Base-by-base conservation (phyloP, 2,797 vertebrate species). In the Cirrhinus mrigala region DNA sequence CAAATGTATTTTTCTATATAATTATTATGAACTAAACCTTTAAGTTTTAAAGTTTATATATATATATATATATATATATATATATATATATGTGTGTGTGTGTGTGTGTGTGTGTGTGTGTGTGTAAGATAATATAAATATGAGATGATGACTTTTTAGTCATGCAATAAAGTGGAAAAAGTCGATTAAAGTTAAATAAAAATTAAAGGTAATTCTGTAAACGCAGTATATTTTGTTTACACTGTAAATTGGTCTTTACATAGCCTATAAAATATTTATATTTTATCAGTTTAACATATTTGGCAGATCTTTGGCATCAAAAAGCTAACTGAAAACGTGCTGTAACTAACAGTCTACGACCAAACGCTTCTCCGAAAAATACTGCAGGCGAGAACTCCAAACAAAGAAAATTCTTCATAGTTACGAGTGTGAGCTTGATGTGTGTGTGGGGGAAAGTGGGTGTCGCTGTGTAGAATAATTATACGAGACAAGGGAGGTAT, bases 391-490 rank as follows among this genome's bases (percentile, higher is more conserved):
- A 56, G 68, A 16, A 84, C 71, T 46, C 50, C 82, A 89, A 90
- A 24, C 90, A 68, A 80, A 82, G 22, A 11, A 88, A 87, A 86
- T 85, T 64, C 22, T 71, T 73, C 66, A 66, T 66, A 80, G 77
- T 87, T 87, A 70, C 74, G 76, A 40, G 74, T 85, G 81, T 62
- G 81, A 80, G 86, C 85, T 83, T 71, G 81, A 84, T 82, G 78
- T 76, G 85, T 79, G 84, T 60, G 56, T 58, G 85, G 83, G 70
- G 22, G 79, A 54, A 86, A 88, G 91, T 88, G 90, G 83, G 91
- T 89, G 91, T 92, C 87, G 90, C 80, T 75, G 79, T 81, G 74
- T 88, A 77, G 83, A 86, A 85, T 79, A 86, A 86, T 85, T 85
- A 71, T 76, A 60, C 71, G 33, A 80, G 74, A 84, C 79, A 52